Percentiles rank a stretch among this genome's conserved stretches.
Evolutionary conservation across 2,113 vertebrate genomes (phyloP).

Genomic region (Lagopus muta): DNA sequence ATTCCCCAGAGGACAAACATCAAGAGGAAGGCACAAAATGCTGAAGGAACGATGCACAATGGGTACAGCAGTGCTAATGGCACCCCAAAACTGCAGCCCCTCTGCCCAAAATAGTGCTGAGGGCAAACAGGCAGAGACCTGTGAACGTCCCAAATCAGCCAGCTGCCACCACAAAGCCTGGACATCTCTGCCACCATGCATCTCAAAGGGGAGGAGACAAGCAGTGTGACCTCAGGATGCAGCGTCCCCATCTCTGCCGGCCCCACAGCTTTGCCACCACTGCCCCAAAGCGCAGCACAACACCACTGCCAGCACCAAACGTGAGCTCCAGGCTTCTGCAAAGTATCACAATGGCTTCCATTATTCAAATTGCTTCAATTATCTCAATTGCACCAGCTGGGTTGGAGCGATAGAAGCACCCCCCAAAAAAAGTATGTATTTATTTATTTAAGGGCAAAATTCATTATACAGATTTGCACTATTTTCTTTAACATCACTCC

Average conservation of each 20-base stretch:
- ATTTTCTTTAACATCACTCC: not conserved
- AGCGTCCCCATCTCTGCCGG: not conserved
- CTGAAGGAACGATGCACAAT: not conserved
- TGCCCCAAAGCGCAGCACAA: not conserved
- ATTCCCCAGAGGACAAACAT: not conserved
- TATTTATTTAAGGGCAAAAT: not conserved
- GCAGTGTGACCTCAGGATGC: too few relatives aligned
- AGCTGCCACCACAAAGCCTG: not conserved
- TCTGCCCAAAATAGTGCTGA: too few relatives aligned
- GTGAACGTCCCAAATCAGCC: not conserved
- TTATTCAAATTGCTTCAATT: not conserved
- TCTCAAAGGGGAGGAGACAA: not conserved
- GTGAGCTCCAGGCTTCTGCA: rapidly evolving
- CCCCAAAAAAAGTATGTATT: too few relatives aligned
- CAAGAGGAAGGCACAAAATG: not conserved
- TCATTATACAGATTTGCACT: rapidly evolving
- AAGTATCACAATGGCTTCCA: not conserved
- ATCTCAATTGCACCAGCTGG: not conserved
- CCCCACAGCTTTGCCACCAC: not conserved
- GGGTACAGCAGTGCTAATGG: not conserved
- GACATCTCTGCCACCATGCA: not conserved
- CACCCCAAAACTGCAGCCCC: not conserved
- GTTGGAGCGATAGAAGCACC: not conserved
- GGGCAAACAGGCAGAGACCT: not conserved
- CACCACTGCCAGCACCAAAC: not conserved